These are phyloP conservation scores for Campoletis sonorensis DNA, from an alignment of 1,140 invertebrate species.

Conservation along the genomic window DNA sequence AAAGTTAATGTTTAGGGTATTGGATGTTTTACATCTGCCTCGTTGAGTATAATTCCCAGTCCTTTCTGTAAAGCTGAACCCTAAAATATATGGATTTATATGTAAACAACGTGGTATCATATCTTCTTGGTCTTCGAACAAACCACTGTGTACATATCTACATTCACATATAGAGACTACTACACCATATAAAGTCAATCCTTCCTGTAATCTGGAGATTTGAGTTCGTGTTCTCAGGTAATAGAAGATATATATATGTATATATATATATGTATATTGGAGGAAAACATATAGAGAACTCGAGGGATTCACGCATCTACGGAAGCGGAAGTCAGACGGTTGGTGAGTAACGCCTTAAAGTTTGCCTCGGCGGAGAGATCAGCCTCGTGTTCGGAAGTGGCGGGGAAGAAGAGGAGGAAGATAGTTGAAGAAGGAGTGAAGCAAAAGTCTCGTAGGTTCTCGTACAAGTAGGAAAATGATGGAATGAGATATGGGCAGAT, in stretches of 20 bases:
- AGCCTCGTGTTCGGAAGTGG: background rate
- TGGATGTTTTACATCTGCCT: background rate
- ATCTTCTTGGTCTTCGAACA: constrained; percentile 8
- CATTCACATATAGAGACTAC: constrained; percentile 7
- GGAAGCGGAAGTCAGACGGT: constrained; percentile 39
- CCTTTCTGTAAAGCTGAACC: background rate
- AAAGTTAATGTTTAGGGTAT: background rate
- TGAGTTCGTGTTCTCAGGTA: constrained; percentile 31
- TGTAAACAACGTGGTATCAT: background rate
- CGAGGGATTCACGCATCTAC: constrained; percentile 23
- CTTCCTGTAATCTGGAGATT: constrained; percentile 41
- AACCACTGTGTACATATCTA: constrained; percentile 27
- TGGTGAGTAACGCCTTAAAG: constrained; percentile 36
- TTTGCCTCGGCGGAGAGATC: constrained; percentile 25
- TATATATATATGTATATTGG: background rate
- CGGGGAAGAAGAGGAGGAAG: background rate
- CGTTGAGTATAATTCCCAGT: background rate
- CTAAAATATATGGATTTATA: background rate
- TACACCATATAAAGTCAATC: constrained; percentile 27
- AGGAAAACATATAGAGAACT: background rate
- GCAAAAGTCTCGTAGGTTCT: constrained; percentile 11
- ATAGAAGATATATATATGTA: constrained; percentile 16
- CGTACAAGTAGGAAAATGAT: constrained; percentile 6
- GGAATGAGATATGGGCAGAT: constrained; percentile 10
- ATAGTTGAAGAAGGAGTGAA: background rate